Conservation (phyloP, 1,140 invertebrate species). For the Aleiodes sp. region DNA sequence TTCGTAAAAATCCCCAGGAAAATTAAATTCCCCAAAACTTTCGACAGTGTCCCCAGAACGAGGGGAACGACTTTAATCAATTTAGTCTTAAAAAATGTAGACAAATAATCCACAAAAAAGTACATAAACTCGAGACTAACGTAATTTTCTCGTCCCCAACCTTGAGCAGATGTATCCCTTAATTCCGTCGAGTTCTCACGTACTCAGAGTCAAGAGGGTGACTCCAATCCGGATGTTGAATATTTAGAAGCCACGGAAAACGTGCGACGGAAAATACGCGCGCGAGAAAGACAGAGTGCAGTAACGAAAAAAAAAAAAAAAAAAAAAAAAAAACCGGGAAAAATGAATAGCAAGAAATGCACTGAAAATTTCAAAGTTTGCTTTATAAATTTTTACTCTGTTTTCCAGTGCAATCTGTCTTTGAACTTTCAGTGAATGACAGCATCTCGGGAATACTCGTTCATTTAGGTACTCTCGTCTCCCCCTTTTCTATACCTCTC, state of each 20-base stretch:
- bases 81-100: background rate
- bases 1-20: no score
- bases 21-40: background rate
- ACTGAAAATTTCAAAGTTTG: background rate
- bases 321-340: background rate
- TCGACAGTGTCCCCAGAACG: background rate
- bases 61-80: background rate
- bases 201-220: background rate
- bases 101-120: background rate
- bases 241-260: background rate
- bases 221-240: background rate
- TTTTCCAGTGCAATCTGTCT: slow-evolving; percentile 20
- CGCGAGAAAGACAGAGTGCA: no score
- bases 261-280: no score
- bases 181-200: background rate
- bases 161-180: background rate
- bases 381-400: slow-evolving; percentile 2
- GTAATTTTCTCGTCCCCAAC: background rate
- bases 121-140: background rate
- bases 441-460: slow-evolving; percentile 38
- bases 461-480: slow-evolving; percentile 55
- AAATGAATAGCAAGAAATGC: background rate
- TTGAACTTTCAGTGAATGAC: slow-evolving; percentile 38
- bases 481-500: no score
- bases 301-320: no score